Conservation (phyloP, 2,113 vertebrate genomes). For the Notarius lentiginosus region DNA sequence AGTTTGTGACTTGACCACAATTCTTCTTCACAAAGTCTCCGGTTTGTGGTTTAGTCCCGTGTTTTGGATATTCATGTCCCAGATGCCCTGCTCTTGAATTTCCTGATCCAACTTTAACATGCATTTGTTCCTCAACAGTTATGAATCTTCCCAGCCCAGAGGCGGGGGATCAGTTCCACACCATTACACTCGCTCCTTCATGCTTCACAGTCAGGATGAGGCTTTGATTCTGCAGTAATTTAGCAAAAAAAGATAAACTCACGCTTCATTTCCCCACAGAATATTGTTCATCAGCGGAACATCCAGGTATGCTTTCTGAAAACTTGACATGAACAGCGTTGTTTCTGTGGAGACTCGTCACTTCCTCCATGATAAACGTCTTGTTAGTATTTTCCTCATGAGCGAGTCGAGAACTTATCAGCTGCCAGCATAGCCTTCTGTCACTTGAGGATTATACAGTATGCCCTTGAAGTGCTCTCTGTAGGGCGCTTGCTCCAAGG, state of each 20-base stretch:
- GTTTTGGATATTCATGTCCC: background rate
- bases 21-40: background rate
- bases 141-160: background rate
- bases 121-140: background rate
- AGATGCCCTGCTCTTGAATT: background rate
- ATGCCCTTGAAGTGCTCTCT: background rate
- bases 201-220: background rate
- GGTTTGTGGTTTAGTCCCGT: background rate
- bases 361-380: background rate
- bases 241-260: background rate
- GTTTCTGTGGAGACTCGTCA: background rate
- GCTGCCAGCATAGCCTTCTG: background rate
- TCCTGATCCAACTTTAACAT: background rate
- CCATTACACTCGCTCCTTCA: background rate
- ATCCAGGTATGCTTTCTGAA: background rate
- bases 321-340: background rate
- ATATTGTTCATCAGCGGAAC: background rate
- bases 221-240: background rate
- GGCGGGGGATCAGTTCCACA: background rate
- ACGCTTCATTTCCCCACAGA: background rate
- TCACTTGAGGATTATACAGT: background rate
- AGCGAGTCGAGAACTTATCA: background rate
- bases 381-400: background rate
- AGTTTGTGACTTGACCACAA: background rate
- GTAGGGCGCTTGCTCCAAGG: background rate